A percentile compares a stretch with the other conserved stretches of the same genome.
Conservation (phyloP, 1,140 invertebrate species). For the Zaprionus taronus region DNA sequence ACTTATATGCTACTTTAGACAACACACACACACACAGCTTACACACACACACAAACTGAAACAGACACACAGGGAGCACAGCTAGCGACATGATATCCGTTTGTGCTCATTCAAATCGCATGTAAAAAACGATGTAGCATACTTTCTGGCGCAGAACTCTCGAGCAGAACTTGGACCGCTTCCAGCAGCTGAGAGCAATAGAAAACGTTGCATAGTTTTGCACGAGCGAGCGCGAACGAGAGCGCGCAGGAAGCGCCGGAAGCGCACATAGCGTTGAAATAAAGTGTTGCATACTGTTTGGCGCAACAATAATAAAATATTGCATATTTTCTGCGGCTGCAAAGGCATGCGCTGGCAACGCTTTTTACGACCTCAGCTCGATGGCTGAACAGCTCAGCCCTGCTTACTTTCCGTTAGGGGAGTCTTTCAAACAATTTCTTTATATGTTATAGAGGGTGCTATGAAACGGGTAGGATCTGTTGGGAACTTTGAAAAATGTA, state of each 20-base stretch:
- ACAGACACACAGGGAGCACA: conserved; percentile 22
- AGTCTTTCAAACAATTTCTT: background rate
- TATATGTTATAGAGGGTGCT: background rate
- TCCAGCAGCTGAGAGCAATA: conserved; percentile 52
- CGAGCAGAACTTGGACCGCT: conserved; percentile 58
- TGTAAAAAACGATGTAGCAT: conserved; percentile 72
- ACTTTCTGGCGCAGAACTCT: conserved; percentile 64
- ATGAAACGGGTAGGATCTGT: background rate
- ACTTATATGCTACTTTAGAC: conserved; percentile 64
- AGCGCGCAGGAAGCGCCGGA: conserved; percentile 32
- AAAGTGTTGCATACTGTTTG: conserved; percentile 81
- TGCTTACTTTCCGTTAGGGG: conserved; percentile 4
- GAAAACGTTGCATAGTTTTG: conserved; percentile 39
- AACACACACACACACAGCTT: conserved; percentile 28
- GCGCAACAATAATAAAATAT: conserved; percentile 80
- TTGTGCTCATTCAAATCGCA: conserved; percentile 80
- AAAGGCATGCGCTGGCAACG: conserved; percentile 24
- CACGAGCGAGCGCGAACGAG: background rate
- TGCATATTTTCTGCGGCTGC: conserved; percentile 66
- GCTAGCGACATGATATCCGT: conserved; percentile 72
- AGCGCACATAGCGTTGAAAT: conserved; percentile 72
- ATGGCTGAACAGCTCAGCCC: background rate
- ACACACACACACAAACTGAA: conserved; percentile 15
- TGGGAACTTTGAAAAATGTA: background rate
- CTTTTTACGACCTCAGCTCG: conserved; percentile 32